Evolutionary conservation across 2,113 vertebrate species (phyloP).

Genomic region (Riparia riparia): DNA sequence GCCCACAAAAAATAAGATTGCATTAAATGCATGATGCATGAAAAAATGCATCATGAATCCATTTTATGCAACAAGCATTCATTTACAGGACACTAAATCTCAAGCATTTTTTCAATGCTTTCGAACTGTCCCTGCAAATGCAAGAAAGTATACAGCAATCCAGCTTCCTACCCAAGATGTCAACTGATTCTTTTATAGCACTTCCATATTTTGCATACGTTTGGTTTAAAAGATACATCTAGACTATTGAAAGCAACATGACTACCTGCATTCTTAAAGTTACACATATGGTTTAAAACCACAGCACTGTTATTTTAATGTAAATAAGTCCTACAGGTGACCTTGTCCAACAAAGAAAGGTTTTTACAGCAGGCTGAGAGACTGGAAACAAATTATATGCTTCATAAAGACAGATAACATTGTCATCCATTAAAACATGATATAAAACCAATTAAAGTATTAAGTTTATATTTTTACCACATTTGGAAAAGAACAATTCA

Average conservation of each 20-base stretch:
- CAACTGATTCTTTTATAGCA: not conserved
- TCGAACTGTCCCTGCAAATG: not conserved
- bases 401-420: not conserved
- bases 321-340: conserved; percentile 31
- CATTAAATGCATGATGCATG: not conserved
- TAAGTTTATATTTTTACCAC: conserved; percentile 10
- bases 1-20: not conserved
- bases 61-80: not conserved
- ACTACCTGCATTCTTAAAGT: not conserved
- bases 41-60: not conserved
- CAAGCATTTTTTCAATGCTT: not conserved
- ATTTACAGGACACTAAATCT: not conserved
- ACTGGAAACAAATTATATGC: conserved; percentile 8
- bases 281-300: not conserved
- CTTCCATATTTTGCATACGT: not conserved
- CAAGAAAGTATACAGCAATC: not conserved
- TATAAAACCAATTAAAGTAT: conserved; percentile 28
- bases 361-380: not conserved
- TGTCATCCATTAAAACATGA: not conserved
- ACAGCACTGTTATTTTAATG: not conserved
- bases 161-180: not conserved
- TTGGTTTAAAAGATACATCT: not conserved
- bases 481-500: not conserved
- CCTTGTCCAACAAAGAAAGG: not conserved
- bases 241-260: conserved; percentile 24